Evolutionary conservation across 2,888 invertebrate species (phyloP).

Genomic region (Heliconius ismenius): DNA sequence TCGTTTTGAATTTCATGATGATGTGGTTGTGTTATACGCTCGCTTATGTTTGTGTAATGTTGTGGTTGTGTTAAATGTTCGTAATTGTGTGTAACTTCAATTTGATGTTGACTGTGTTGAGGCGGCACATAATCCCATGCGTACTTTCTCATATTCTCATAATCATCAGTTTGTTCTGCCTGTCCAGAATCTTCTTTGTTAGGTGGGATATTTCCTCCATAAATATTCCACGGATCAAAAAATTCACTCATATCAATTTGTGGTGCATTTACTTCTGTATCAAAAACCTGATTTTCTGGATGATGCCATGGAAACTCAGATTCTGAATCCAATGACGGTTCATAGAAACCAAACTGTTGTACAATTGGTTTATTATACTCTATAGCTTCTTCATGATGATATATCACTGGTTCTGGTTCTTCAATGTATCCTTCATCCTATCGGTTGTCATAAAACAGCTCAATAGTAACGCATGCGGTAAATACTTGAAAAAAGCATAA

Average conservation of each 20-base stretch:
- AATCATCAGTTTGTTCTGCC: slow-evolving; percentile 51
- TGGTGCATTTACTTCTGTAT: slow-evolving; percentile 50
- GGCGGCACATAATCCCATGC: slow-evolving; percentile 62
- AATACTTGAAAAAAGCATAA: slow-evolving; percentile 72
- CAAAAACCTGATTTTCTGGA: slow-evolving; percentile 58
- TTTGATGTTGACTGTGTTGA: slow-evolving; percentile 45
- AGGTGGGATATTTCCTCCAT: slow-evolving; percentile 79
- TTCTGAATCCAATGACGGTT: slow-evolving; percentile 65
- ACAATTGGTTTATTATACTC: slow-evolving; percentile 49
- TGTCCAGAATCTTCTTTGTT: slow-evolving; percentile 50
- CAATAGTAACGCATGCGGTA: slow-evolving; percentile 73
- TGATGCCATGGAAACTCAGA: slow-evolving; percentile 79
- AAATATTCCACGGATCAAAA: slow-evolving; percentile 89
- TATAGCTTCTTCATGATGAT: slow-evolving; percentile 52
- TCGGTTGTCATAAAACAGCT: slow-evolving; percentile 71
- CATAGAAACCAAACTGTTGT: slow-evolving; percentile 55
- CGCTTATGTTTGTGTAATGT: slow-evolving; percentile 2
- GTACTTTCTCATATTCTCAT: slow-evolving; percentile 63
- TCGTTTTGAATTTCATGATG: slow-evolving; percentile 4
- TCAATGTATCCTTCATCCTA: slow-evolving; percentile 67
- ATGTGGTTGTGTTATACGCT: slow-evolving; percentile 17
- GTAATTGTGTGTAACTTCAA: slow-evolving; percentile 44
- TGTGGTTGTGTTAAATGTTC: slow-evolving; percentile 28
- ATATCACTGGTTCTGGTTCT: slow-evolving; percentile 55
- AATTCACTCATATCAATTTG: slow-evolving; percentile 60